Evolutionary conservation across 64 coral and sea anemone genomes (phyloP).

Genomic region (Platygyra sinensis): DNA sequence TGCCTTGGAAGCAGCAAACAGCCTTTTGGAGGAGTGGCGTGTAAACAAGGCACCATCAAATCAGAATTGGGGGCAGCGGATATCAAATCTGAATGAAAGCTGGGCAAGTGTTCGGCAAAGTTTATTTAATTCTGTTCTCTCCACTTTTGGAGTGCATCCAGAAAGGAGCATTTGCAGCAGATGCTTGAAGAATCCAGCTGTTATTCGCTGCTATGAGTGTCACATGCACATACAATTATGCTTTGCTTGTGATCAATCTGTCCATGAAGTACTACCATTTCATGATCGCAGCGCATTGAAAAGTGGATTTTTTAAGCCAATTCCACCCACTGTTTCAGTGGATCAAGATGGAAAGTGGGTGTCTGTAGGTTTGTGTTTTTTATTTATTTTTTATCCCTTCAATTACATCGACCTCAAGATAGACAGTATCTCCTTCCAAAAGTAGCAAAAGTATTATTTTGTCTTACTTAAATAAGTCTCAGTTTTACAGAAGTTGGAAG

Average conservation of each 20-base stretch:
- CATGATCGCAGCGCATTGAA: background rate
- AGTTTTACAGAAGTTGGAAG: background rate
- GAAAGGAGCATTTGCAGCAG: background rate
- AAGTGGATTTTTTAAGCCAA: background rate
- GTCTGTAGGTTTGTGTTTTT: too few relatives aligned
- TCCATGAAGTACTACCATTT: background rate
- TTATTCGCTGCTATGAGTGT: background rate
- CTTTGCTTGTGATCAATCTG: background rate
- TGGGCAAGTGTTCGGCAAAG: background rate
- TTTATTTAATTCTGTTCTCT: background rate
- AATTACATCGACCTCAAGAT: too few relatives aligned
- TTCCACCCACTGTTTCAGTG: background rate
- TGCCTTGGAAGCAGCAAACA: too few relatives aligned
- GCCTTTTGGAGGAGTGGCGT: too few relatives aligned
- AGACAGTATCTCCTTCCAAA: too few relatives aligned
- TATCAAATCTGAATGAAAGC: background rate
- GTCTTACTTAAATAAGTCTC: background rate
- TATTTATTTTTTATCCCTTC: too few relatives aligned
- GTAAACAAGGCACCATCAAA: too few relatives aligned
- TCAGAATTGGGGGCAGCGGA: too few relatives aligned
- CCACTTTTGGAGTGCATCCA: background rate
- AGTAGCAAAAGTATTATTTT: too few relatives aligned
- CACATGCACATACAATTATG: background rate
- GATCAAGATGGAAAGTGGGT: background rate
- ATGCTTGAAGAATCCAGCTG: background rate